Base-by-base conservation (phyloP, 2,888 invertebrate species). In the Plebejus argus region DNA sequence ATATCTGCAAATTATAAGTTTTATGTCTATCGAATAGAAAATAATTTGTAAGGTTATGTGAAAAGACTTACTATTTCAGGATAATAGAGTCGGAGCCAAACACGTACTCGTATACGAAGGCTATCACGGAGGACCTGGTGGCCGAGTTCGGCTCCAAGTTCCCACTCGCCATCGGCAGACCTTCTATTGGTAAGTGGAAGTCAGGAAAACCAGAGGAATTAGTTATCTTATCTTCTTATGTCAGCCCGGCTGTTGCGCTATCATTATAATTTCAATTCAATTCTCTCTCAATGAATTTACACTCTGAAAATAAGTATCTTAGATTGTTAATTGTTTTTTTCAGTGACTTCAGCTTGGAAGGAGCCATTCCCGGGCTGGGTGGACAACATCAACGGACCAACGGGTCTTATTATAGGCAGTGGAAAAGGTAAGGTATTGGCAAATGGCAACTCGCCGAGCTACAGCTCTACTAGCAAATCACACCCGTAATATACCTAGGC, bases 71-170 rank as follows among this genome's bases (percentile, higher is more conserved):
- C n/a, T 72, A 18, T 88, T 87, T 1, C 88, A 96, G 96, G 83
- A 84, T 98, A 15, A 92, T 97, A 45, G 95, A 95, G 61, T 95
- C 95, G 18, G 96, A 97, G 78, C 99, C 99, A 0, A 99, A 99
- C 88, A 99, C 99, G 0, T 99, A 99, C 90, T 98, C 99, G 0
- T 98, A 97, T 89, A 98, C 98, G 12, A 99, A 99, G 90, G 97
- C 98, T 2, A 94, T 99, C 79, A 97, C 98, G 0, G 99, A 99
- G 90, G 96, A 97, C 82, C 86, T 98, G 81, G 96, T 99, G 1
- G 94, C 95, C 0, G 96, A 96, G 82, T 97, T 97, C 84, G 95
- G 95, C 0, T 87, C 91, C 10, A 95, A 95, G 83, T 93, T 98
- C 76, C 99, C 99, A 0, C 93, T 97, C 12, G 97, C 97, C 39